A percentile compares a stretch with the other conserved stretches of the same genome.
Conservation (phyloP, 2,888 invertebrate genomes). For the Anarsia innoxiella region DNA sequence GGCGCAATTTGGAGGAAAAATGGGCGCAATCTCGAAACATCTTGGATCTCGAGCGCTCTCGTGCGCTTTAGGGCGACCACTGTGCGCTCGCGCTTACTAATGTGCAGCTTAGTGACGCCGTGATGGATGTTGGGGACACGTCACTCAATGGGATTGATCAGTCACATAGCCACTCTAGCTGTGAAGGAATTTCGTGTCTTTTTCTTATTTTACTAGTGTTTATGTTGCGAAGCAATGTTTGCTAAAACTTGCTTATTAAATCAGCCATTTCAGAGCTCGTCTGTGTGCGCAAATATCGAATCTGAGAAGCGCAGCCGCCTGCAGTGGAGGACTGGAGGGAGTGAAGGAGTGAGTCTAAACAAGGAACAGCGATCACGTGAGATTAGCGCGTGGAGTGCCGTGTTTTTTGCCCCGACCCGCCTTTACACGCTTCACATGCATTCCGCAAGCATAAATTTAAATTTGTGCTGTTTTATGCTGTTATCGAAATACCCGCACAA, state of each 20-base stretch:
- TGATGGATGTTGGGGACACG: slow-evolving; percentile 11
- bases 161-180: slow-evolving; percentile 3
- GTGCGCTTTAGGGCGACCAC: slow-evolving; percentile 23
- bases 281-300: not conserved
- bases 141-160: slow-evolving; percentile 2
- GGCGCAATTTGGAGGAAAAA: slow-evolving; percentile 73
- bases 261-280: too few relatives aligned
- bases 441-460: slow-evolving; percentile 64
- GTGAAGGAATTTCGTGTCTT: not conserved
- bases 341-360: too few relatives aligned
- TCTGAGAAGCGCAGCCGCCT: slow-evolving; percentile 4
- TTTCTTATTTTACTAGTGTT: not conserved
- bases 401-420: slow-evolving; percentile 54
- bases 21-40: slow-evolving; percentile 61
- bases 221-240: too few relatives aligned
- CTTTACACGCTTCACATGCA: slow-evolving; percentile 60
- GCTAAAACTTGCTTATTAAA: too few relatives aligned
- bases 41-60: slow-evolving; percentile 41
- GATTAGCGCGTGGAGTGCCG: slow-evolving; percentile 41
- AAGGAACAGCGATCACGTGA: slow-evolving; percentile 53
- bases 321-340: not conserved
- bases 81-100: slow-evolving; percentile 41
- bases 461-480: slow-evolving; percentile 59
- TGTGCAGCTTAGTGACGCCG: slow-evolving; percentile 19
- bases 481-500: slow-evolving; percentile 67